Evolutionary conservation across 1,140 invertebrate genomes (phyloP), one percentile per base, ranked within the genome.

Genomic region (Tetragonula clypearis): DNA sequence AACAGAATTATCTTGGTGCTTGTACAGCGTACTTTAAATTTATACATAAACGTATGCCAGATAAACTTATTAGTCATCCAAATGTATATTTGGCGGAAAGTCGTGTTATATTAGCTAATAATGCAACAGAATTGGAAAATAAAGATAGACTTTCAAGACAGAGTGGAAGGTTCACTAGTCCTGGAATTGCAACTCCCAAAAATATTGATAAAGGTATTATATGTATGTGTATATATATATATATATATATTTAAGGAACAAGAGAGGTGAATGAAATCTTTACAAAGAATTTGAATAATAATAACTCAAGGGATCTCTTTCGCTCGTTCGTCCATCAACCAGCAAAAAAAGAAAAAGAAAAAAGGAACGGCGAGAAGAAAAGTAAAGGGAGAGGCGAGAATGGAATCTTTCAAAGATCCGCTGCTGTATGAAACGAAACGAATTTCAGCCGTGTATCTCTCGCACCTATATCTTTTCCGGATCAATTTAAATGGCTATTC

Each of bases 71-170:
- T 71, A 97, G 97, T 92, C 99, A 99, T 96, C 99, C 99, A 1
- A 99, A 99, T 95, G 97, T 97, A 86, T 99, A 98, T 94, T 99
- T 98, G 93, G 96, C 97, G 91, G 97, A 98, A 93, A 99, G 98
- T 94, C 96, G 97, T 88, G 96, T 96, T 79, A 89, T 96, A 71
- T 91, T 94, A 26, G 84, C 79, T 12, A 93, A 89, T n/a, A 93
- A 93, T 87, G 90, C 89, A 53, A 92, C 87, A 84, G 86, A 91
- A 58, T 0, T 65, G 12, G 78, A 85, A 35, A 71, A 19, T 5
- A 78, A 56, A 23, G 90, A 92, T 4, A 93, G 79, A 79, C 84
- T 86, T 58, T 84, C 81, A 30, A 30, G 30, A n/a, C 89, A 89
- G 76, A 78, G 35, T 12, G 72, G 80, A 65, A 86, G 77, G 62